Conservation (phyloP, 2,888 invertebrate genomes). For the Folsomia manolachei region DNA sequence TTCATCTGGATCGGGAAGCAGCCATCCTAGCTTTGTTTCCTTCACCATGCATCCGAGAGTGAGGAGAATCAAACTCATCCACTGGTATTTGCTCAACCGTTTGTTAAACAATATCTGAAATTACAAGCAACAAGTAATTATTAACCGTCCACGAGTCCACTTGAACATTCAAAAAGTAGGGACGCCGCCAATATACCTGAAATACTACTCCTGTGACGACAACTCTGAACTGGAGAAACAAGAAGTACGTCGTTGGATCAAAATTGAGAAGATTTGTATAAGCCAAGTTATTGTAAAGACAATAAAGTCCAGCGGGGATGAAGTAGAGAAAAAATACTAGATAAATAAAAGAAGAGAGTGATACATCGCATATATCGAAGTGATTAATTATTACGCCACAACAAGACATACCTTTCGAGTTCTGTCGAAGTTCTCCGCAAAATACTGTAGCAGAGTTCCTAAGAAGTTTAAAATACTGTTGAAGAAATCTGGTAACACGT, state of each 20-base stretch:
- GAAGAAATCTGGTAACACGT: not conserved
- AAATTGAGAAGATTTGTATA: slow-evolving; percentile 85
- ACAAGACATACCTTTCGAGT: slow-evolving; percentile 56
- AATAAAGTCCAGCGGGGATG: slow-evolving; percentile 86
- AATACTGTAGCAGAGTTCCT: slow-evolving; percentile 9
- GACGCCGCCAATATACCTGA: slow-evolving; percentile 73
- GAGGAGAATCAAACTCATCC: slow-evolving; percentile 81
- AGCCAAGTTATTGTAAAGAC: slow-evolving; percentile 89
- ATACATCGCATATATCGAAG: not conserved
- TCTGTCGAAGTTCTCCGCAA: slow-evolving; percentile 60
- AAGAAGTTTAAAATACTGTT: not conserved
- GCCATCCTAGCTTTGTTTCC: slow-evolving; percentile 63
- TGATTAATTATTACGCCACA: not conserved
- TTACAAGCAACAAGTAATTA: slow-evolving; percentile 36
- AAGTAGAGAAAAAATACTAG: slow-evolving; percentile 75
- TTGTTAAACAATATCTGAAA: slow-evolving; percentile 85
- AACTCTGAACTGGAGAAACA: slow-evolving; percentile 84
- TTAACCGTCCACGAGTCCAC: not conserved
- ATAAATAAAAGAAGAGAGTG: too few relatives aligned
- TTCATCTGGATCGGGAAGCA: slow-evolving; percentile 30
- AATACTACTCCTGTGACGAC: slow-evolving; percentile 88
- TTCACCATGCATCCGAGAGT: slow-evolving; percentile 90
- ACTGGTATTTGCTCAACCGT: slow-evolving; percentile 74
- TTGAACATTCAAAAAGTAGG: not conserved
- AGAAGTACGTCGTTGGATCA: slow-evolving; percentile 91